Base-by-base conservation (phyloP, 2,113 vertebrate genomes). In the Triplophysa rosa region DNA sequence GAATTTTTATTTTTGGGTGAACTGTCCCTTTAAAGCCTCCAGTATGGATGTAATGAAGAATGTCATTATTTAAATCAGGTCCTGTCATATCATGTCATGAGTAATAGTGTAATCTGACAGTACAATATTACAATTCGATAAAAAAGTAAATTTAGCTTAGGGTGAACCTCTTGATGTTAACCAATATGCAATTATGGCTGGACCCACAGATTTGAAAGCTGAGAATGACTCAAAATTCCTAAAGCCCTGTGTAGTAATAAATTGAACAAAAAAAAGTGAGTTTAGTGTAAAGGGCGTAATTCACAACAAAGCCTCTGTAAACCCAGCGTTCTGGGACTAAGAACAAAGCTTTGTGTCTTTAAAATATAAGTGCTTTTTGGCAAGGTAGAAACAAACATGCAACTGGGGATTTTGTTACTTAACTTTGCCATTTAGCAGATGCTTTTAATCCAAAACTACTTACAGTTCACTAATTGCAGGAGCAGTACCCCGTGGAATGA, bases 371-470 rank as follows among this genome's bases (percentile, higher is more conserved):
- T 52, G 24, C 62, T 65, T 24, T 45, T 4, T 8, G 40, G 17
- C 40, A 65, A 52, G 61, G 52, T 9, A 52, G 61, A 76, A 76
- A 49, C 61, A 40, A 76, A 65, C 73, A 64, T 75, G 59, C 61
- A 37, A 10, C 45, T 63, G 62, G 62, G 61, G 45, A 7, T 77
- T 77, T 64, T 52, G 26, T 77, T 65, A 77, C 74, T 76, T 52
- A 52, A 49, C 73, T 65, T 76, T 52, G 73, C 42, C 42, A 76
- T 76, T 76, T 76, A 76, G 61, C 61, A 33, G 61, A 76, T 52
- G 73, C 73, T 76, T 65, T 65, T 77, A 77, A 77, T 77, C 61
- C 73, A 52, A 37, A 76, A 17, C 73, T 76, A 52, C 61, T 76
- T 76, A 52, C 42, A 76, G 23, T 76, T 64, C 73, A 63, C 45